Percentiles rank a stretch among this genome's conserved stretches.
Conservation (phyloP, 1,140 invertebrate species). For the Solenopsis fugax region DNA sequence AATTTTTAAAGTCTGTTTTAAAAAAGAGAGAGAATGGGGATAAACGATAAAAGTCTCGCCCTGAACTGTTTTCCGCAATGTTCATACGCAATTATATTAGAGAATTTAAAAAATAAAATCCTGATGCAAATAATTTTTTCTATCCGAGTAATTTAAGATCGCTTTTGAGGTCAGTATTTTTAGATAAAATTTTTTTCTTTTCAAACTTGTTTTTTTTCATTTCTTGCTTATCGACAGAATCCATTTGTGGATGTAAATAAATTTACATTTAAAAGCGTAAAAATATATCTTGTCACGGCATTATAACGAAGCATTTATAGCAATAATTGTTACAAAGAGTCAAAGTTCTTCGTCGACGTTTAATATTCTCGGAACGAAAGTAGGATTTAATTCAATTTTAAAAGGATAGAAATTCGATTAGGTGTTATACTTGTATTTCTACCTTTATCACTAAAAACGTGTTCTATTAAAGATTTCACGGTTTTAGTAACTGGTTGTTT, state of each 20-base stretch:
- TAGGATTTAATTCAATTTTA: not conserved
- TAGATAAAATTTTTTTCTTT: not conserved
- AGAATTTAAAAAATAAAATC: not conserved
- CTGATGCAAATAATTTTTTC: not conserved
- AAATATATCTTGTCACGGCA: not conserved
- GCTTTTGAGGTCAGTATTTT: too few species aligned
- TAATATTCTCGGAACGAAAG: conserved; percentile 1
- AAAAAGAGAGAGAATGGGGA: not conserved
- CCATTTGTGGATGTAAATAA: not conserved
- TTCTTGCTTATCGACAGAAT: not conserved
- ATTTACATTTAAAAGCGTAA: not conserved
- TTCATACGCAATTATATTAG: not conserved
- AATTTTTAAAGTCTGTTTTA: not conserved
- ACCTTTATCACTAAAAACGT: conserved; percentile 61
- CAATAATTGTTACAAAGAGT: not conserved
- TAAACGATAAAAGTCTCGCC: not conserved
- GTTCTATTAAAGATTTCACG: conserved; percentile 43
- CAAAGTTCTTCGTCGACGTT: not conserved
- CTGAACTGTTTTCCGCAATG: not conserved
- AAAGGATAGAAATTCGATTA: conserved; percentile 19
- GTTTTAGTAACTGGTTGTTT: conserved; percentile 65
- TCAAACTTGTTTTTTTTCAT: not conserved
- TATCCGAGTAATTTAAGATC: not conserved
- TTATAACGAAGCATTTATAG: not conserved
- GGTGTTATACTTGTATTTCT: conserved; percentile 64